Base-by-base conservation (phyloP, 2,888 invertebrate species). In the Globia sparganii region DNA sequence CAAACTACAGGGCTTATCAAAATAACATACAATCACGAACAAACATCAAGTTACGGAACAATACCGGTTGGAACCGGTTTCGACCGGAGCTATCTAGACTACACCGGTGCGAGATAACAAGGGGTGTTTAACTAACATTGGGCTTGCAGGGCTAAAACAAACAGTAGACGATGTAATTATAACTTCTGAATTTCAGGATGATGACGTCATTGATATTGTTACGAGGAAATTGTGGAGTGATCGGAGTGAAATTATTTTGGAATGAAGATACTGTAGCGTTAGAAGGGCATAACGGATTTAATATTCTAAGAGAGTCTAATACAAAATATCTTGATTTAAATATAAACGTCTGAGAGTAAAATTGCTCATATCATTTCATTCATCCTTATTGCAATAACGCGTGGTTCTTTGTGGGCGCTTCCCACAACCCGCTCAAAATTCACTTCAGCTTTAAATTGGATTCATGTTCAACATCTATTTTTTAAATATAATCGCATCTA, bases 31-130 rank as follows among this genome's bases (percentile, higher is more conserved):
- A 86, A 88, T 87, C 84, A 82, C 75, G 81, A 87, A 80, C 87
- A 87, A 87, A 84, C 84, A 85, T 84, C 84, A 80, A 84, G 81
- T 84, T 87, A 78, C 69, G 70, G 67, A 86, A 86, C 83, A 87
- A 87, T 88, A 77, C 75, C 82, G 74, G 85, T 82, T 75, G 72
- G 76, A 81, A 84, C 89, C 85, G 68, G 85, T 87, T 83, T 75
- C 70, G 77, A 81, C 84, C 81, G 86, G 80, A 67, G 66, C 80
- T 83, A 86, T 87, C 88, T 83, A 86, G 86, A 73, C 84, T 82
- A 83, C 80, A 85, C 87, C 85, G 77, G 88, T 86, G 75, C 80
- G 83, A 84, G 88, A 88, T 88, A 88, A 88, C 89, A 89, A 82
- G 86, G 86, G 83, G 75, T 88, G 78, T 86, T 85, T 83, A 87